Conservation (phyloP, 2,797 vertebrate genomes). For the Picus viridis region DNA sequence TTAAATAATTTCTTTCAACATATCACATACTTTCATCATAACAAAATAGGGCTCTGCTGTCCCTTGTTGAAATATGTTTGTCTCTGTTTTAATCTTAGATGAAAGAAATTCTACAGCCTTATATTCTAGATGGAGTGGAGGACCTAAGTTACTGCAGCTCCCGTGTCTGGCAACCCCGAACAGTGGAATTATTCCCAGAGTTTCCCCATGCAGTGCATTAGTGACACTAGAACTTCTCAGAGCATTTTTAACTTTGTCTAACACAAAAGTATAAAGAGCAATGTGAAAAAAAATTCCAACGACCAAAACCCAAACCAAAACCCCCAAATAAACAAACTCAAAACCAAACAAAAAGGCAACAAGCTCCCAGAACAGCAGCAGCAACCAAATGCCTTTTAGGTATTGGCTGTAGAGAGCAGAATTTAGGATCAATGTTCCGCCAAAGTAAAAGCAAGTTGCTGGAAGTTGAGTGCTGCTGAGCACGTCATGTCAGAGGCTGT, state of each 20-base stretch:
- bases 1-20: neutral
- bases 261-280: neutral
- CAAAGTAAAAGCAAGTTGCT: neutral
- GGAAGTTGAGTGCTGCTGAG: neutral
- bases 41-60: neutral
- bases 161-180: neutral
- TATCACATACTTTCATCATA: neutral
- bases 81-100: neutral
- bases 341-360: too few relatives aligned
- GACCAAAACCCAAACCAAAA: too few relatives aligned
- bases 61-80: neutral
- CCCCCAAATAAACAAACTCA: too few relatives aligned
- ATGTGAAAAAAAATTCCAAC: neutral
- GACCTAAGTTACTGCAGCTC: neutral
- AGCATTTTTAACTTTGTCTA: neutral
- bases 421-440: neutral
- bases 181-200: neutral
- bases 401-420: neutral
- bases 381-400: neutral
- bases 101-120: neutral
- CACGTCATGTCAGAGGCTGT: neutral
- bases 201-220: neutral
- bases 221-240: neutral
- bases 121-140: neutral
- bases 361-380: neutral